These are phyloP conservation scores for Anguilla megastoma DNA, from an alignment of 2,797 vertebrate species.

Conservation along the genomic window DNA sequence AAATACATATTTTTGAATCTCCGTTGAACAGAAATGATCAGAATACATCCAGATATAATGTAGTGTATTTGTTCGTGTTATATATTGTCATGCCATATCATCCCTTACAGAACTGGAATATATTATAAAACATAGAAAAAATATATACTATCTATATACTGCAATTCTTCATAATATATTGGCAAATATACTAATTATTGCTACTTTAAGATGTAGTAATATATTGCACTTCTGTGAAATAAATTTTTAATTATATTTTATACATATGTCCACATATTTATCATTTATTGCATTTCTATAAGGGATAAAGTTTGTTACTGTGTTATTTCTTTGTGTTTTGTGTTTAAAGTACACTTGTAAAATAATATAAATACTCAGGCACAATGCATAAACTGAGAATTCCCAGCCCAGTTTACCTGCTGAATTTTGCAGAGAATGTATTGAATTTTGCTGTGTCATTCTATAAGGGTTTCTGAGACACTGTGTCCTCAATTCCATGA, in stretches of 20 bases:
- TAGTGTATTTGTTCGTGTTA: background rate
- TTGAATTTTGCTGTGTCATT: background rate
- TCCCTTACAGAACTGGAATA: background rate
- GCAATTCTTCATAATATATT: too few species aligned
- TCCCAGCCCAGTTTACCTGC: background rate
- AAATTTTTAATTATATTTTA: background rate
- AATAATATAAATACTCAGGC: background rate
- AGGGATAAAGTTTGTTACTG: background rate
- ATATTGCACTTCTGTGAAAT: background rate
- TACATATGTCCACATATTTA: too few species aligned
- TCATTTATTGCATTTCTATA: too few species aligned
- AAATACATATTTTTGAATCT: background rate
- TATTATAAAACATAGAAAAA: too few species aligned
- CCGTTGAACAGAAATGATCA: background rate
- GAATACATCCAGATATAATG: background rate
- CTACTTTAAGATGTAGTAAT: too few species aligned
- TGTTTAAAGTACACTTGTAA: background rate
- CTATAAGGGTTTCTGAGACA: background rate
- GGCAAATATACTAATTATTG: too few species aligned
- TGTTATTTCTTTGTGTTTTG: background rate
- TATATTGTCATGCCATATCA: background rate
- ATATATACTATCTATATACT: too few species aligned
- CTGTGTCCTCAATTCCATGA: background rate
- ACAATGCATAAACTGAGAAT: background rate
- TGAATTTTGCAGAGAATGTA: background rate